Evolutionary conservation across 2,888 invertebrate species (phyloP), one percentile per base, ranked within the genome.

Genomic region (Cactoblastis cactorum): DNA sequence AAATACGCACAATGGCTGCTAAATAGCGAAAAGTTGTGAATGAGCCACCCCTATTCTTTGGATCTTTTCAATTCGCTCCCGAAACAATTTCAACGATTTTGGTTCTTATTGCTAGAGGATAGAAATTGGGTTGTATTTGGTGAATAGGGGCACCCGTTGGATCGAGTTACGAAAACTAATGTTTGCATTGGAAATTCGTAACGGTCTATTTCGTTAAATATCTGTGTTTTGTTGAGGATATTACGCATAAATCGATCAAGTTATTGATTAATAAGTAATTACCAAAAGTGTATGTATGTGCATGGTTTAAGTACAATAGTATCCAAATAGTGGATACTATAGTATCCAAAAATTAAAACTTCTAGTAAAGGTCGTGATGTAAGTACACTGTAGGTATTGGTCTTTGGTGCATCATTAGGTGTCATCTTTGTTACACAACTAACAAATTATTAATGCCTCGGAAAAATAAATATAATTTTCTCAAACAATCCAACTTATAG

Each of bases 1-100:
- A 88, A 86, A 88, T 78, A 72, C 79, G 86, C 83, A 89, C 88
- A 89, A 89, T 79, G 72, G 64, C 58, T 63, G 74, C 75, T 88
- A 89, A 88, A 89, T 85, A 89, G 86, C 87, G 86, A 87, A 85
- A 83, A 87, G 77, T 86, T 80, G 83, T 87, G 85, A 87, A 87
- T 83, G 82, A 70, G 75, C 80, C 82, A 83, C 85, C 84, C 86
- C 76, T 77, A 77, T 74, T 85, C 83, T 83, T 85, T 71, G 60
- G 60, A 62, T 62, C 59, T 64, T 58, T 59, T 68, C 61, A 65
- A 53, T 51, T 54, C 51, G 33, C 46, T 19, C 28, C 14, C 46
- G 6, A 4, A 8, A 18, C 51, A 24, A 1, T 12, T 18, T 14
- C 35, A 32, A 32, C 43, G 3, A 73, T 45, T 65, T 48, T 63